Evolutionary conservation across 2,113 vertebrate genomes (phyloP).

Genomic region (Lynx canadensis): DNA sequence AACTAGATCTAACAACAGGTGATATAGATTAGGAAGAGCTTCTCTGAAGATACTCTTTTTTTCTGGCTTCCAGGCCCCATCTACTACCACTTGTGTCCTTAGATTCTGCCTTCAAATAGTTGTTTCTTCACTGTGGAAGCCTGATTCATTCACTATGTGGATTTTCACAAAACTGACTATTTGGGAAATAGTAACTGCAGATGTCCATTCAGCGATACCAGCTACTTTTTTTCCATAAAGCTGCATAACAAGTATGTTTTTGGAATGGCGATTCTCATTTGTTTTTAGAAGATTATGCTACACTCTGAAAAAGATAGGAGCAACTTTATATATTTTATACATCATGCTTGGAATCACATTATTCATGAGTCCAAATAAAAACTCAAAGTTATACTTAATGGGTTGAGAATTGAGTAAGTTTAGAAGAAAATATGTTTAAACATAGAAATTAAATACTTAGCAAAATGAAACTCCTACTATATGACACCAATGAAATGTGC

Average conservation of each 20-base stretch:
- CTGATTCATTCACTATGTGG: neutral
- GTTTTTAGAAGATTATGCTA: constrained; percentile 46
- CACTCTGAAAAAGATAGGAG: neutral
- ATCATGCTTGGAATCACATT: constrained; percentile 21
- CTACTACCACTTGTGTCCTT: neutral
- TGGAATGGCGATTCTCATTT: constrained; percentile 5
- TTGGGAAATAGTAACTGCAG: neutral
- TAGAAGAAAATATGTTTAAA: constrained; percentile 42
- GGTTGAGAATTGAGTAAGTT: neutral
- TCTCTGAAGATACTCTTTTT: neutral
- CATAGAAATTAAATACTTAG: constrained; percentile 49
- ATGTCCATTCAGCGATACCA: neutral
- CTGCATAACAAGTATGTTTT: neutral
- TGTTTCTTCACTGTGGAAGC: neutral
- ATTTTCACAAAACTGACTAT: constrained; percentile 45
- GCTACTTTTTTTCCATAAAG: neutral
- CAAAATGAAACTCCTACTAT: neutral
- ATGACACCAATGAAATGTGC: neutral
- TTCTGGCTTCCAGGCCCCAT: neutral
- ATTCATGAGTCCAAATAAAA: constrained; percentile 32
- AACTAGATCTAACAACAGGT: neutral
- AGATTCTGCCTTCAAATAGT: neutral
- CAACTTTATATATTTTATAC: neutral
- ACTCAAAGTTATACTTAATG: neutral
- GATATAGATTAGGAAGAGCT: neutral